Evolutionary conservation across 2,888 invertebrate species (phyloP).

Genomic region (Cheilosia soror): DNA sequence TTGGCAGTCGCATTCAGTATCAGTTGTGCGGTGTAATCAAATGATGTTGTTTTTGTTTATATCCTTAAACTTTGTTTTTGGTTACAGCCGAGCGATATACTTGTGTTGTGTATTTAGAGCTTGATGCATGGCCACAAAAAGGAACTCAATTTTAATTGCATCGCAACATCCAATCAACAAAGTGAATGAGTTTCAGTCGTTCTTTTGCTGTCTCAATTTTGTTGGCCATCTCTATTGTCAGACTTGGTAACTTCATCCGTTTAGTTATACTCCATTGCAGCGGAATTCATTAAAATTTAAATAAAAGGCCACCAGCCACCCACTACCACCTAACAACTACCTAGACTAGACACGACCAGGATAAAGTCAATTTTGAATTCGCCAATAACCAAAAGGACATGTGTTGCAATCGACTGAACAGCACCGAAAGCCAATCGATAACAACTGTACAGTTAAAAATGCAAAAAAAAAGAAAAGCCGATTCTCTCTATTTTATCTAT

Average conservation of each 20-base stretch:
- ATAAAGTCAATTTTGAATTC: constrained; percentile 72
- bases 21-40: constrained; percentile 31
- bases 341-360: constrained; percentile 29
- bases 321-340: neutral
- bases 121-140: neutral
- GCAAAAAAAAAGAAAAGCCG: constrained; percentile 18
- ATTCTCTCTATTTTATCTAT: constrained; percentile 44
- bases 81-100: neutral
- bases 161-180: constrained; percentile 51
- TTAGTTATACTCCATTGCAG: constrained; percentile 56
- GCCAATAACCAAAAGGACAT: constrained; percentile 72
- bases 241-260: constrained; percentile 37
- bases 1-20: neutral
- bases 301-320: constrained; percentile 48
- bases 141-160: constrained; percentile 54
- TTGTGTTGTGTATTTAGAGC: neutral
- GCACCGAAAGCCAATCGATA: constrained; percentile 68
- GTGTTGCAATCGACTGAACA: constrained; percentile 69
- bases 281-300: constrained; percentile 69
- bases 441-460: constrained; percentile 42
- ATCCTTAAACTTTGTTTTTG: constrained; percentile 26
- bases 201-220: constrained; percentile 14
- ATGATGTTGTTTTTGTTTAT: constrained; percentile 24
- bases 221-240: constrained; percentile 34
- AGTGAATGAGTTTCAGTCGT: neutral